Evolutionary conservation across 2,113 vertebrate genomes (phyloP).

Genomic region (Anguilla rostrata): DNA sequence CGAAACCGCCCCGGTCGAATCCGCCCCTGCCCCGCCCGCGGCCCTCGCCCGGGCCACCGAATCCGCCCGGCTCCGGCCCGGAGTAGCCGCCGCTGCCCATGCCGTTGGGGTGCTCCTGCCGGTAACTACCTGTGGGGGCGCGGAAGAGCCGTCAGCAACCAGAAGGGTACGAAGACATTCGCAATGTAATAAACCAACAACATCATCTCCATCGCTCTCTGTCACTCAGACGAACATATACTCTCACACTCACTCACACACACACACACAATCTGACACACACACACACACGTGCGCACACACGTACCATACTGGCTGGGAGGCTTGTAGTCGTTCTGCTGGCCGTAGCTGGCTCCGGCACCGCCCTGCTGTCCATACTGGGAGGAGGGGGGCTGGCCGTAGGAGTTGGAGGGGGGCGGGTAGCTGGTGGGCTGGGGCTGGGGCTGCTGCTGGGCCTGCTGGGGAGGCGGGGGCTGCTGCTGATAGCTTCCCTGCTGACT

Average conservation of each 20-base stretch:
- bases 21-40: conserved; percentile 80
- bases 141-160: neutral
- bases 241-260: no score
- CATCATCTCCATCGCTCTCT: neutral
- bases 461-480: conserved; percentile 46
- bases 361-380: conserved; percentile 79
- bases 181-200: neutral
- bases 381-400: conserved; percentile 76
- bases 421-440: conserved; percentile 73
- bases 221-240: no score
- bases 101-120: conserved; percentile 82
- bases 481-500: conserved; percentile 68
- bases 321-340: conserved; percentile 68
- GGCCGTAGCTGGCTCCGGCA: conserved; percentile 72
- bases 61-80: conserved; percentile 80
- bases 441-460: conserved; percentile 50
- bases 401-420: conserved; percentile 75
- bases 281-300: neutral
- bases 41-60: conserved; percentile 79
- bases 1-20: conserved; percentile 84
- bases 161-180: neutral
- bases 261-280: neutral
- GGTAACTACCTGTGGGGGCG: conserved; percentile 56
- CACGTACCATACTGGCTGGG: conserved; percentile 50
- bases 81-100: conserved; percentile 69